Conservation (phyloP, 2,113 vertebrate species). For the Cromileptes altivelis region DNA sequence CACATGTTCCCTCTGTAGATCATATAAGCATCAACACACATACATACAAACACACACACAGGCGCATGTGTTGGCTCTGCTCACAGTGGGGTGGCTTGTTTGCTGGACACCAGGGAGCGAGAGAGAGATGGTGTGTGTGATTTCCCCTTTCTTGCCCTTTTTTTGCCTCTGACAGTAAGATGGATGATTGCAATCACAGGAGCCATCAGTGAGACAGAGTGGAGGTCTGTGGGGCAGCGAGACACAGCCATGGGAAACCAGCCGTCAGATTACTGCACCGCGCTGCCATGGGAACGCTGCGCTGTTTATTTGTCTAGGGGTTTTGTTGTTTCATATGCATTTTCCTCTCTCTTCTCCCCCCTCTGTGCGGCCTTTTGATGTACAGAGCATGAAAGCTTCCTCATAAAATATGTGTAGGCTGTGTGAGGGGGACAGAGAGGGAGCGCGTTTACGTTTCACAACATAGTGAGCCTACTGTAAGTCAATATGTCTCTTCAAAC, state of each 20-base stretch:
- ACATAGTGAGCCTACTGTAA: constrained; percentile 58
- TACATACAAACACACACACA: constrained; percentile 28
- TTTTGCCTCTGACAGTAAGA: constrained; percentile 84
- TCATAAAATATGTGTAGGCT: constrained; percentile 53
- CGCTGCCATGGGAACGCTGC: constrained; percentile 81
- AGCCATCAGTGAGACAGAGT: constrained; percentile 84
- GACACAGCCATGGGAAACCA: constrained; percentile 85
- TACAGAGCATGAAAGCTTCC: constrained; percentile 67
- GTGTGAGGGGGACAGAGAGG: constrained; percentile 18
- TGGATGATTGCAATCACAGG: constrained; percentile 87
- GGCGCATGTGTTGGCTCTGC: constrained; percentile 60
- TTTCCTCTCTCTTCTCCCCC: constrained; percentile 30
- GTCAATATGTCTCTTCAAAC: constrained; percentile 69
- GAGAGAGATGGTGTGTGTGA: constrained; percentile 74
- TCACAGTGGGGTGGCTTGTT: constrained; percentile 80
- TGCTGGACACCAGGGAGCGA: constrained; percentile 78
- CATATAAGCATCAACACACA: constrained; percentile 43
- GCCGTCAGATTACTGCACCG: constrained; percentile 82
- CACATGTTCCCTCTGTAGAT: constrained; percentile 70
- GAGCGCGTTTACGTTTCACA: constrained; percentile 53
- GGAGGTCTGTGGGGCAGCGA: constrained; percentile 81
- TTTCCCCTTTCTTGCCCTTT: constrained; percentile 77
- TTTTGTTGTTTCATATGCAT: constrained; percentile 77
- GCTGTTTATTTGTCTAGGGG: constrained; percentile 79
- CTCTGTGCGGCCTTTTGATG: constrained; percentile 61